Conservation (phyloP, 2,888 invertebrate genomes). For the Diadegma fenestrale region DNA sequence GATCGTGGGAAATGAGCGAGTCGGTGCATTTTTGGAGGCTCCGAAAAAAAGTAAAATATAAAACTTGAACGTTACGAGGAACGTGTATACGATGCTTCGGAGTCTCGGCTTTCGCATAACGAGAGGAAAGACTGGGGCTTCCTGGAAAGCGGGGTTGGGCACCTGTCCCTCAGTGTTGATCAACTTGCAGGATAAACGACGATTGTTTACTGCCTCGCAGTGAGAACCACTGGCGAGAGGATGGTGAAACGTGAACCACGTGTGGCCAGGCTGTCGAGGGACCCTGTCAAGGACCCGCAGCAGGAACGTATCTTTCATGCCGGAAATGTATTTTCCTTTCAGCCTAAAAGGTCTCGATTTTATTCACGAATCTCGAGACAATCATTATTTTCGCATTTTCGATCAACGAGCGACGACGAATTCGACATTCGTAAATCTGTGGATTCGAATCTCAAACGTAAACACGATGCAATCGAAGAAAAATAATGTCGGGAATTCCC, state of each 20-base stretch:
- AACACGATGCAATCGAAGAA: neutral
- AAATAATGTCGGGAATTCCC: neutral
- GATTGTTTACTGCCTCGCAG: neutral
- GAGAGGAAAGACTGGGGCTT: slow-evolving; percentile 79
- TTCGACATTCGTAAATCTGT: neutral
- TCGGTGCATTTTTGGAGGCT: neutral
- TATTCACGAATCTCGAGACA: slow-evolving; percentile 26
- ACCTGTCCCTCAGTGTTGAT: slow-evolving; percentile 83
- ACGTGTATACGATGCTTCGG: slow-evolving; percentile 48
- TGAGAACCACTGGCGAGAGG: slow-evolving; percentile 68
- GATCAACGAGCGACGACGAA: neutral
- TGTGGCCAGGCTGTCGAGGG: slow-evolving; percentile 53
- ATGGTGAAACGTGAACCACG: slow-evolving; percentile 68
- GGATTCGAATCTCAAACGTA: neutral
- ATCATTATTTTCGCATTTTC: neutral
- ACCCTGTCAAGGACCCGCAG: slow-evolving; percentile 64
- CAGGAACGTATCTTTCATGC: slow-evolving; percentile 36
- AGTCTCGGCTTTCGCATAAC: slow-evolving; percentile 69
- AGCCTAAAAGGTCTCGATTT: slow-evolving; percentile 11
- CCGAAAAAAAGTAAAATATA: neutral
- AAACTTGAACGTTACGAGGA: neutral
- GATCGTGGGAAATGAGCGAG: neutral
- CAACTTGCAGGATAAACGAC: slow-evolving; percentile 70
- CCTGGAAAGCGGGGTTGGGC: slow-evolving; percentile 84
- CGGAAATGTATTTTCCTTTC: slow-evolving; percentile 60